These are phyloP conservation scores for Eunapius fragilis DNA, from an alignment of 37 sponge, comb jelly and placozoan species.

Conservation along the genomic window DNA sequence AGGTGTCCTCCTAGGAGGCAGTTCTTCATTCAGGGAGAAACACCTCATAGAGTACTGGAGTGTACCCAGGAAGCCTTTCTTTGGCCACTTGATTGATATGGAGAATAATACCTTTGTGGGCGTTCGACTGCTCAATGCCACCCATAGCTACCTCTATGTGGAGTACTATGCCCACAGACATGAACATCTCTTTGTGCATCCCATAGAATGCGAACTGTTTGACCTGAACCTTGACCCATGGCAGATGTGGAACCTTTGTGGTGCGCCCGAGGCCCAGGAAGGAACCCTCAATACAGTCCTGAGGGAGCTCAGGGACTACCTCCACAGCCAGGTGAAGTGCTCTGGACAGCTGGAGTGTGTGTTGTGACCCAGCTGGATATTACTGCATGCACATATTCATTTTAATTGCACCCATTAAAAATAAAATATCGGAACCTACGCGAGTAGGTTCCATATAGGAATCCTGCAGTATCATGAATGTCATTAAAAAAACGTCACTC, in stretches of 20 bases:
- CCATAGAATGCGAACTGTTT: conserved; percentile 73
- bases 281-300: conserved; percentile 2
- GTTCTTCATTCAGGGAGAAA: conserved; percentile 25
- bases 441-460: no score
- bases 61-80: conserved; percentile 57
- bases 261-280: conserved; percentile 3
- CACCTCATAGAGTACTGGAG: conserved; percentile 81
- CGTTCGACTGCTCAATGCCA: conserved; percentile 62
- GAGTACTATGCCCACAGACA: conserved; percentile 51
- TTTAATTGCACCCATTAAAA: no score
- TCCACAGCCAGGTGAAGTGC: conserved; percentile 54
- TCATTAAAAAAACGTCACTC: no score
- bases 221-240: conserved; percentile 67
- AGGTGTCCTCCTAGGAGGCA: neutral
- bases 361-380: no score
- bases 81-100: no score
- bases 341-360: conserved; percentile 18
- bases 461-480: no score
- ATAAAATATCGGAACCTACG: no score
- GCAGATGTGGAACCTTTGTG: conserved; percentile 74
- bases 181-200: conserved; percentile 12
- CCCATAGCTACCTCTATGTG: conserved; percentile 69
- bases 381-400: no score
- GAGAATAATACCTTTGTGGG: conserved; percentile 82
- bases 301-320: conserved; percentile 48